Percentiles rank a stretch among this genome's conserved stretches.
Evolutionary conservation across 2,797 vertebrate genomes (phyloP).

Genomic region (Eptatretus atami): DNA sequence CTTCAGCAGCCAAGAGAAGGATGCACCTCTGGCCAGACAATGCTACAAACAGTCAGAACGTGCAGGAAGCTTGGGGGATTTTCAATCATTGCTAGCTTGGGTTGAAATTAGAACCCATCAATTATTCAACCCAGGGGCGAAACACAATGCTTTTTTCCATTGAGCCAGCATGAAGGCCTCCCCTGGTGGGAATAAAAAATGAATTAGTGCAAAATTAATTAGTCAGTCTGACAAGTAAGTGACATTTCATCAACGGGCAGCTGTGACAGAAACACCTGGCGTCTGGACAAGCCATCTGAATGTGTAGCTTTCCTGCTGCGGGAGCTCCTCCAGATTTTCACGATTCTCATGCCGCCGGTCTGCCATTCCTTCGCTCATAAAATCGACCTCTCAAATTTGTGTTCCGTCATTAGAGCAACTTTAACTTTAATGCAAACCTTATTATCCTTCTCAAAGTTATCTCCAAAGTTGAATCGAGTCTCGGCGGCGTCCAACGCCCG

Average conservation of each 20-base stretch:
- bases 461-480: too few relatives aligned
- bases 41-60: not conserved
- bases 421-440: too few relatives aligned
- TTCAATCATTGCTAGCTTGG: slow-evolving; percentile 1
- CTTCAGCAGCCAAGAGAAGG: too few relatives aligned
- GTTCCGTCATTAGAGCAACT: too few relatives aligned
- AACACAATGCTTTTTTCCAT: slow-evolving; percentile 2
- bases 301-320: too few relatives aligned
- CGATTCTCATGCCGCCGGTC: too few relatives aligned
- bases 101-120: slow-evolving; percentile 5
- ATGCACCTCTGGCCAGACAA: not conserved
- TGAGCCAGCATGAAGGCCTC: slow-evolving; percentile 4
- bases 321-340: too few relatives aligned
- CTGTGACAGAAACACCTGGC: not conserved
- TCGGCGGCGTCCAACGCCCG: too few relatives aligned
- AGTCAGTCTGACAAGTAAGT: slow-evolving; percentile 5
- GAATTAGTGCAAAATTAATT: slow-evolving; percentile 6
- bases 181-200: slow-evolving; percentile 2
- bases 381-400: too few relatives aligned
- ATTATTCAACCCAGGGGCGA: slow-evolving; percentile 5
- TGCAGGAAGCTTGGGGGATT: not conserved
- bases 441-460: too few relatives aligned
- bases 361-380: too few relatives aligned
- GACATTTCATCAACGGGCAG: slow-evolving; percentile 3
- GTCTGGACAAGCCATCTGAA: not conserved